These are phyloP conservation scores for Tenebrio molitor DNA, from an alignment of 1,140 invertebrate genomes.

Conservation along the genomic window DNA sequence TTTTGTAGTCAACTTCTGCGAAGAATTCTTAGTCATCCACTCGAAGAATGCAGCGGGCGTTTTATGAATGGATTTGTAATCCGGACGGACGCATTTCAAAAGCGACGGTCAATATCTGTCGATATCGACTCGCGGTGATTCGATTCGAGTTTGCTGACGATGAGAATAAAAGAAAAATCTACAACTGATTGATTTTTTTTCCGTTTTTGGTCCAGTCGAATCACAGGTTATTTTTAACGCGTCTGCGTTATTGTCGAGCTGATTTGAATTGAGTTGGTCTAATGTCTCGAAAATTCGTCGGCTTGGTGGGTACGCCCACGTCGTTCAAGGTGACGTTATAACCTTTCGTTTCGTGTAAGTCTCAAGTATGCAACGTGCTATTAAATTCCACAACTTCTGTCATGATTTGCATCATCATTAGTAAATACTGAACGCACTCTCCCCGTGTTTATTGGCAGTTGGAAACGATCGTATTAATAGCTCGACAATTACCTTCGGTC, in stretches of 20 bases:
- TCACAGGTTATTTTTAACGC: too few species aligned
- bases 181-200: too few species aligned
- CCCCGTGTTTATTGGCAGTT: too few species aligned
- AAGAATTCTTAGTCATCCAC: constrained; percentile 40
- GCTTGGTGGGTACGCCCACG: neutral
- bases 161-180: too few species aligned
- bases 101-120: neutral
- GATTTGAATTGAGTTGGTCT: neutral
- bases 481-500: neutral
- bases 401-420: constrained; percentile 13
- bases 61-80: constrained; percentile 37
- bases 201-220: too few species aligned
- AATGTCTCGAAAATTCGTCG: too few species aligned
- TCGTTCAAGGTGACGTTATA: constrained; percentile 15
- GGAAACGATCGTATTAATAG: neutral
- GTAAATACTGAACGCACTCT: too few species aligned
- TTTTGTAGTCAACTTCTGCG: constrained; percentile 23
- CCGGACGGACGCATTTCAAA: constrained; percentile 15
- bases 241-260: too few species aligned
- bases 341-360: neutral
- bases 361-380: too few species aligned
- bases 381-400: constrained; percentile 2
- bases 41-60: constrained; percentile 28
- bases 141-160: too few species aligned
- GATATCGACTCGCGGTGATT: too few species aligned